Evolutionary conservation across 2,888 invertebrate genomes (phyloP), one percentile per base, ranked within the genome.

Genomic region (Microplitis deprimator): DNA sequence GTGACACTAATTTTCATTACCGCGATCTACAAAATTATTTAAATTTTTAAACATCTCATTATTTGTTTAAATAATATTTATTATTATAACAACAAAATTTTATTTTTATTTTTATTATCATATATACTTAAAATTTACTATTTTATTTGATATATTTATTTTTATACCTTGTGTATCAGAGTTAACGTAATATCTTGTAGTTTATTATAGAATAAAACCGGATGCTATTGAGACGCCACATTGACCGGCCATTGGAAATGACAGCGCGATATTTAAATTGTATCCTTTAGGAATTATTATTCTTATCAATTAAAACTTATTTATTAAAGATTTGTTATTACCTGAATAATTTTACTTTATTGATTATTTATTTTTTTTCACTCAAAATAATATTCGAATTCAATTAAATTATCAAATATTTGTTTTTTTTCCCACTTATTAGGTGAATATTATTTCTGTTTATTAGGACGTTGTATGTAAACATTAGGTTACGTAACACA

Each of bases 1-100:
- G 87, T 87, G 88, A 87, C 83, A 67, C 61, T n/a, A 67, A 17
- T 16, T 61, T 68, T 20, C 29, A 60, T 20, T 68, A 68, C 64
- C 50, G 77, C 77, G 77, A 73, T 73, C 40, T 20, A 13, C 10
- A 7, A 16, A 29, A n/a, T 39, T 6, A 73, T 77, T 73, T 5
- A 20, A 69, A 60, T 65, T 13, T 50, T 50, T 13, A 50, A 50
- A 41, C 39, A 7, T 67, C n/a, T 17, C 50, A 20, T 4, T 65
- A 60, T 65, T 39, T 59, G 16, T 38, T 68, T 13, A 13, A 13
- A 50, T 50, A 10, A 50, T 68, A 16, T 10, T 67, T 73, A 20
- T 61, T n/a, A 16, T 64, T 64, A 62, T 62, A 1, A 40, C 6
- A 5, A 17, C 13, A 6, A 38, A 38, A 17, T 41, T 68, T 20